A percentile compares a stretch with the other conserved stretches of the same genome.
These are phyloP conservation scores for Florisuga fusca DNA, from an alignment of 2,797 vertebrate species.

Conservation along the genomic window DNA sequence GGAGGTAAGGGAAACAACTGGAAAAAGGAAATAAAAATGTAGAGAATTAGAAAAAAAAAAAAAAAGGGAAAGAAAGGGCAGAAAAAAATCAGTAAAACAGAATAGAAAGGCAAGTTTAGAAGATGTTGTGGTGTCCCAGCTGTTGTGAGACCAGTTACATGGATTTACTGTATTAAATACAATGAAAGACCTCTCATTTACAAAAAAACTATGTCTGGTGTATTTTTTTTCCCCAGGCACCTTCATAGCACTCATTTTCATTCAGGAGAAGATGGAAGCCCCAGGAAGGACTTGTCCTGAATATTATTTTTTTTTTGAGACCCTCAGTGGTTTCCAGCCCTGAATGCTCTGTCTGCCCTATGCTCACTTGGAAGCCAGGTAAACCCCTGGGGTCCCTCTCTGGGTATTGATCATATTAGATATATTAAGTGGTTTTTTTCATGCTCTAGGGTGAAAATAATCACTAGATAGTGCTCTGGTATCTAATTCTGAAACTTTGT, in stretches of 20 bases:
- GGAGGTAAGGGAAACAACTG: background rate
- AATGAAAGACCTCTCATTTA: background rate
- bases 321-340: background rate
- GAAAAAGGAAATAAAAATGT: background rate
- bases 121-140: background rate
- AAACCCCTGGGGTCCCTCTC: background rate
- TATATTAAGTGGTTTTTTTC: background rate
- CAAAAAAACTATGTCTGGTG: fast-evolving
- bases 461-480: background rate
- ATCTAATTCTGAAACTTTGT: background rate
- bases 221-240: background rate
- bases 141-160: background rate
- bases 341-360: background rate
- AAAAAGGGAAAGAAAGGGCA: background rate
- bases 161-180: background rate
- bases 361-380: background rate
- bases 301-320: background rate
- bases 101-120: background rate
- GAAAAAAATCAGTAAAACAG: background rate
- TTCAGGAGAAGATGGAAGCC: background rate
- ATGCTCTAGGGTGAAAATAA: background rate
- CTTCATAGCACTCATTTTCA: background rate
- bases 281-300: background rate
- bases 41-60: background rate
- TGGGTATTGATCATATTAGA: background rate